Evolutionary conservation across 2,797 vertebrate species (phyloP).

Genomic region (Xyrichtys novacula): DNA sequence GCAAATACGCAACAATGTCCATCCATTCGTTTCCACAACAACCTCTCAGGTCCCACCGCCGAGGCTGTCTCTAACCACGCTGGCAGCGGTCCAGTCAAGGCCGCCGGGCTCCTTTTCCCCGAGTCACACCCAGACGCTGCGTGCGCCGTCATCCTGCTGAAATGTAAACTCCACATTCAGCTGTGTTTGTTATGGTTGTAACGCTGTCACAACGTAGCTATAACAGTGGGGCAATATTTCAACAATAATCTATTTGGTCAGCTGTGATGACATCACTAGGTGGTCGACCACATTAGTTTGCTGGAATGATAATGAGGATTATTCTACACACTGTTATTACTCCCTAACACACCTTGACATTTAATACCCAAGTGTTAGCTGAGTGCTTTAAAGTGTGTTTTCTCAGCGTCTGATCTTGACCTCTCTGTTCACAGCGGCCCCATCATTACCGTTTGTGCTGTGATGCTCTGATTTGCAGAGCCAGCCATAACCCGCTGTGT

Average conservation of each 20-base stretch:
- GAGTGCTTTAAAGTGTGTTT: constrained; percentile 73
- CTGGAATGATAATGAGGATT: constrained; percentile 79
- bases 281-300: constrained; percentile 70
- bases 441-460: constrained; percentile 55
- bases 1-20: constrained; percentile 15
- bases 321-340: constrained; percentile 51
- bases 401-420: constrained; percentile 64
- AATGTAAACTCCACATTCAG: constrained; percentile 84
- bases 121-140: constrained; percentile 81
- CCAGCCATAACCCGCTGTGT: constrained; percentile 40
- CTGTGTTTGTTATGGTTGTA: constrained; percentile 84
- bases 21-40: constrained; percentile 43
- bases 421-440: constrained; percentile 55
- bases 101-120: constrained; percentile 73
- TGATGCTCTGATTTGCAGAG: constrained; percentile 52
- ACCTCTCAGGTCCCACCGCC: constrained; percentile 73
- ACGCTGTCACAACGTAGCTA: constrained; percentile 75
- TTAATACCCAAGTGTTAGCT: constrained; percentile 58
- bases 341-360: constrained; percentile 54
- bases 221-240: constrained; percentile 79
- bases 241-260: constrained; percentile 83
- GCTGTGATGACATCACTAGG: constrained; percentile 82
- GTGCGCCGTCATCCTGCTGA: constrained; percentile 81
- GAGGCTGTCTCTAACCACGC: constrained; percentile 72
- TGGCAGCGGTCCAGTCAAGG: constrained; percentile 69